Evolutionary conservation across 2,797 vertebrate genomes (phyloP), one percentile per base, ranked within the genome.

Genomic region (Spinus pinus): DNA sequence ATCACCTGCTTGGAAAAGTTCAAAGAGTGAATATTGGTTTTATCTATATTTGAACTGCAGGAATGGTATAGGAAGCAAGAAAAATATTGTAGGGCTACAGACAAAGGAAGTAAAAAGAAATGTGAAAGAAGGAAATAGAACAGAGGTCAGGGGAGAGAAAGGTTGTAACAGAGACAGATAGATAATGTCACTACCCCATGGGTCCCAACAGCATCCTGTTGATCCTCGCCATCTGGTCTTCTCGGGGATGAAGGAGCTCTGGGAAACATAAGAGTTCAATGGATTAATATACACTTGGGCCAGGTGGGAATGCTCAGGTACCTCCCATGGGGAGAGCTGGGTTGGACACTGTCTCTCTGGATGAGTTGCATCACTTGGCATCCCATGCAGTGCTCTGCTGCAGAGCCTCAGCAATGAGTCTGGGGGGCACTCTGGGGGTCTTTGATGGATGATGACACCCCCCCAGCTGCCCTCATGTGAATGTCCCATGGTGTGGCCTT

Each of bases 171-270:
- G 25, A 53, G 49, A 51, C 3, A 60, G 39, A 30, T 5, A 49
- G 23, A 30, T 14, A 11, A 37, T 23, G 37, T 27, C 19, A 58
- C 9, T 12, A 9, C 15, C 20, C 19, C 0, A 0, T n/a, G n/a
- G 28, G 44, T 51, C 20, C 8, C 15, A 44, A n/a, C 0, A 0
- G 6, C 27, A 19, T 37, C 19, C 23, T 2, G 2, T 44, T 66
- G 8, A 44, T 58, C 31, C 22, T 42, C 6, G 27, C 15, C 27
- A 19, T 50, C 22, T 66, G 18, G 19, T 23, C 31, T 35, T 42
- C 35, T 73, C 56, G 3, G 18, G 27, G 31, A 12, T 35, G 44
- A 50, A 3, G 6, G 12, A 35, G 1, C 14, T 9, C 31, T 10
- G 5, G 9, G 23, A 58, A 84, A 50, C 14, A 24, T 1, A 18